Evolutionary conservation across 2,888 invertebrate genomes (phyloP).

Genomic region (Odontothrips loti): DNA sequence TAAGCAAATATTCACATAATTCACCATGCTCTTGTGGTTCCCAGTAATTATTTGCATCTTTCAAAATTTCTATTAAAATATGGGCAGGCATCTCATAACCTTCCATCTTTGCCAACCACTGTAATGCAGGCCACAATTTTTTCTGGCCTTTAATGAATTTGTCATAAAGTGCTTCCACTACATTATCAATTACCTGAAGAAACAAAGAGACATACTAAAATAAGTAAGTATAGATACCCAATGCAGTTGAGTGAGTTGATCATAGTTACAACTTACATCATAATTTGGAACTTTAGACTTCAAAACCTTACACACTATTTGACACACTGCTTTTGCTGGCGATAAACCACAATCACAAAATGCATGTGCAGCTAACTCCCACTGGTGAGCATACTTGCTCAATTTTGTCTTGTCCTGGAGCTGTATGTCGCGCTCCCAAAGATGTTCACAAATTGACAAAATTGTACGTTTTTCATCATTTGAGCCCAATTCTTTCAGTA

Average conservation of each 20-base stretch:
- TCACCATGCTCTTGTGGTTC: not conserved
- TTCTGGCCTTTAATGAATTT: not conserved
- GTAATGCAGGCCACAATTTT: not conserved
- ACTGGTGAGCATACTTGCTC: not conserved
- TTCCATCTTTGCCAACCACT: not conserved
- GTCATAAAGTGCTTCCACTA: not conserved
- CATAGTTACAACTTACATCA: not conserved
- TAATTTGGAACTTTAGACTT: not conserved
- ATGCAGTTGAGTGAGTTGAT: not conserved
- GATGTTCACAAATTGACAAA: not conserved
- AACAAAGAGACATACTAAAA: not conserved
- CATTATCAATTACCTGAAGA: not conserved
- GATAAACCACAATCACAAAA: not conserved
- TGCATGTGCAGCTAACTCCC: not conserved
- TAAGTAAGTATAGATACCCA: not conserved
- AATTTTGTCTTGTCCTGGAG: not conserved
- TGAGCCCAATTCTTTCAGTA: no score
- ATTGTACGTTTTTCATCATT: no score
- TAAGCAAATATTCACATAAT: not conserved
- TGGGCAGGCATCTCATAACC: not conserved
- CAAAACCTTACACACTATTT: not conserved
- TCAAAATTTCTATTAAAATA: not conserved
- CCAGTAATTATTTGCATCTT: not conserved
- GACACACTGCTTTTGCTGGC: not conserved
- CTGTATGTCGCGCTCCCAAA: not conserved